phyloP scores from a whole-genome alignment of 2,797 vertebrate genomes.

The Molossus alvarezi region DNA sequence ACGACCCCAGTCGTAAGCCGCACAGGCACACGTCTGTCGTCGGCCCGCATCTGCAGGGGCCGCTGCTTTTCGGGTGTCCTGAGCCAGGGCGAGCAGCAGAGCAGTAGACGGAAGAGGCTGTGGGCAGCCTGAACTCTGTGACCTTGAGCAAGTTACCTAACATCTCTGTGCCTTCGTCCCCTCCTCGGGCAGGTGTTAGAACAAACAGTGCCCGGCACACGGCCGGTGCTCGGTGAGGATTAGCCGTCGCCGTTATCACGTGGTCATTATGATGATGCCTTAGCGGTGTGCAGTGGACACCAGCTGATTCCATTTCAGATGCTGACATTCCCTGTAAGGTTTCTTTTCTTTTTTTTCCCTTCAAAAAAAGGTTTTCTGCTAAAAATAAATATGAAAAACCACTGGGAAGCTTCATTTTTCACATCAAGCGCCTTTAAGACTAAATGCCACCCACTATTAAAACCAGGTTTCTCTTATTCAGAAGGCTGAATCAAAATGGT shows the following conservation, averaged over 20 bases:
- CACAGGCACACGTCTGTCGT: neutral
- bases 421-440: slow-evolving; percentile 80
- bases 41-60: neutral
- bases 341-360: neutral
- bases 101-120: neutral
- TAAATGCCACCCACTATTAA: slow-evolving; percentile 71
- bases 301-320: slow-evolving; percentile 70
- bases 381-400: slow-evolving; percentile 81
- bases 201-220: neutral
- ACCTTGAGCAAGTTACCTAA: slow-evolving; percentile 12
- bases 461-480: slow-evolving; percentile 64
- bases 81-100: neutral
- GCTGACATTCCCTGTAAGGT: slow-evolving; percentile 53
- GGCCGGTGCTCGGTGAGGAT: neutral
- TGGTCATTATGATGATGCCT: neutral
- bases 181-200: neutral
- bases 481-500: slow-evolving; percentile 44
- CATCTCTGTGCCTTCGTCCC: neutral
- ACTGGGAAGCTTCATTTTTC: slow-evolving; percentile 78
- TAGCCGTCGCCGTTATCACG: neutral
- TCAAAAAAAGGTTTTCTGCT: slow-evolving; percentile 64
- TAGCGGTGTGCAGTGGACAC: slow-evolving; percentile 22
- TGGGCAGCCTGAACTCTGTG: neutral
- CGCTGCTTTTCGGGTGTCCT: neutral
- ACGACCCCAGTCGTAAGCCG: neutral